phyloP scores from a whole-genome alignment of 2,797 vertebrate species.

The Sparus aurata region DNA sequence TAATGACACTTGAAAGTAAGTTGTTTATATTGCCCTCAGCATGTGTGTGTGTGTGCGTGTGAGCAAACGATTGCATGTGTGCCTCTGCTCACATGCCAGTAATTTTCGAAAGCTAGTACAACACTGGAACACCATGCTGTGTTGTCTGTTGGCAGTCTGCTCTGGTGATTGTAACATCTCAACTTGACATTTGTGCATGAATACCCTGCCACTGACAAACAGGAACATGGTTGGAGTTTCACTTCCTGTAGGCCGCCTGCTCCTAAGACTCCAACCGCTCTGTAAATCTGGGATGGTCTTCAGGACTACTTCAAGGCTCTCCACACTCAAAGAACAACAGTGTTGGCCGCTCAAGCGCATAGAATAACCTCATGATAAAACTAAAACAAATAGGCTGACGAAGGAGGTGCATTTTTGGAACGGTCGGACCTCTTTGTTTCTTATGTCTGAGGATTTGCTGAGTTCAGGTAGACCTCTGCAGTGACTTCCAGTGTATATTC shows the following conservation, averaged over 20 bases:
- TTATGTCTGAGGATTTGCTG: not conserved
- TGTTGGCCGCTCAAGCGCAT: not conserved
- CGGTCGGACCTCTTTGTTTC: not conserved
- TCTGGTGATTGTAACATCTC: conserved; percentile 49
- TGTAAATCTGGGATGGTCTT: conserved; percentile 5
- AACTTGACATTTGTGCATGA: conserved; percentile 53
- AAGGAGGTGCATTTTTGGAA: not conserved
- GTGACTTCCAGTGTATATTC: conserved; percentile 26
- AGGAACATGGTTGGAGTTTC: conserved; percentile 8
- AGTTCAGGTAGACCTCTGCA: conserved; percentile 19
- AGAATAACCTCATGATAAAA: conserved; percentile 2
- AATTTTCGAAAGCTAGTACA: conserved; percentile 57
- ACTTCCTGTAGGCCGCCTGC: conserved; percentile 14
- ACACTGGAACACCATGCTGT: conserved; percentile 39
- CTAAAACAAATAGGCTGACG: not conserved
- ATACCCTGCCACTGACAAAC: conserved; percentile 24
- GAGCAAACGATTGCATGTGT: not conserved
- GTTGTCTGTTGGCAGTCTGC: conserved; percentile 31
- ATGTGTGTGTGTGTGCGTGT: conserved; percentile 27
- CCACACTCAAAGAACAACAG: not conserved
- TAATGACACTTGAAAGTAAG: conserved; percentile 72
- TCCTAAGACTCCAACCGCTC: not conserved
- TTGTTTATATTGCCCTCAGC: conserved; percentile 55
- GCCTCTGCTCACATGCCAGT: conserved; percentile 17
- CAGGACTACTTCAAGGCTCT: not conserved